Conservation (phyloP, 2,113 vertebrate genomes). For the Sinocyclocheilus maitianheensis region DNA sequence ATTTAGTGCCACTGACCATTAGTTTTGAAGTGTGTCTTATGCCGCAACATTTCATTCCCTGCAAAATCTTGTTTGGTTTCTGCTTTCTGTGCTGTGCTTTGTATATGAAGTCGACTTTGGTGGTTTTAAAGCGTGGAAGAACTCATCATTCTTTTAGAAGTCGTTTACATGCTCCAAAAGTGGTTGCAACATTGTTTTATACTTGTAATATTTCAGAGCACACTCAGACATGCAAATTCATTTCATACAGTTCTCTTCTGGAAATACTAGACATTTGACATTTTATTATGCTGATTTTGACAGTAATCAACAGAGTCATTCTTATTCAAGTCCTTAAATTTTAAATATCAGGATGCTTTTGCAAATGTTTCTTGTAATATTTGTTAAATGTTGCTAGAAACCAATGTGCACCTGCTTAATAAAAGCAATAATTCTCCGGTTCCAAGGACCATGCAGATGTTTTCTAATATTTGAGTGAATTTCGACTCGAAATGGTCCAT, state of each 20-base stretch:
- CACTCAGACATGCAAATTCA: not conserved
- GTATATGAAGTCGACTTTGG: not conserved
- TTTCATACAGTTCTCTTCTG: not conserved
- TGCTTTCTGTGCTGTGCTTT: not conserved
- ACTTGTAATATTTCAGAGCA: not conserved
- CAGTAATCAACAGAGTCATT: too few species aligned
- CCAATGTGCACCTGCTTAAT: too few species aligned
- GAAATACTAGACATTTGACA: too few species aligned
- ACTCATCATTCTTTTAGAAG: not conserved
- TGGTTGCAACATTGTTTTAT: not conserved
- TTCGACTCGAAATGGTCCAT: too few species aligned
- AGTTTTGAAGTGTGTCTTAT: not conserved
- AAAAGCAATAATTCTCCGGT: too few species aligned
- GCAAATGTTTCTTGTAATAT: too few species aligned
- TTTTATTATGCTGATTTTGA: too few species aligned
- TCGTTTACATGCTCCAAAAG: not conserved
- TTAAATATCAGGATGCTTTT: too few species aligned
- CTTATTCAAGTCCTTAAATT: too few species aligned
- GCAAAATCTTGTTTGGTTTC: not conserved
- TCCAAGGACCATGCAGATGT: too few species aligned
- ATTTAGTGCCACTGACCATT: not conserved
- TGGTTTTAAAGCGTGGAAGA: not conserved
- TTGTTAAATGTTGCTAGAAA: too few species aligned
- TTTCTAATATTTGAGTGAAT: too few species aligned
- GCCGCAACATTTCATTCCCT: not conserved